These are phyloP conservation scores for Hypena proboscidalis DNA, from an alignment of 2,888 invertebrate genomes.

Conservation along the genomic window DNA sequence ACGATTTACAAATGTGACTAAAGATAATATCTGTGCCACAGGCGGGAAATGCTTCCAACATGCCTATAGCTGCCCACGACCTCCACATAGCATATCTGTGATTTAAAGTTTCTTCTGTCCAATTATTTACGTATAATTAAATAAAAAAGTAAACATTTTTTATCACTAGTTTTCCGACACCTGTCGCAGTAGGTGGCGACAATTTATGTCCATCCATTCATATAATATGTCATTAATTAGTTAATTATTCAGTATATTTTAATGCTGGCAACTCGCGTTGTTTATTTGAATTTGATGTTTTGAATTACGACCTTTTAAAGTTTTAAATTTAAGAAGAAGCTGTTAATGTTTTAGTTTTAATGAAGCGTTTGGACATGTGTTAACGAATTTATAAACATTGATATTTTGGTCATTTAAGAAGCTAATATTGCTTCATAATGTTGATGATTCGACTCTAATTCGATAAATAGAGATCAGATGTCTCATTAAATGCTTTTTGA, in stretches of 20 bases:
- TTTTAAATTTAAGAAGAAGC: slow-evolving; percentile 17
- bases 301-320: slow-evolving; percentile 23
- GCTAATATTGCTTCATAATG: not conserved
- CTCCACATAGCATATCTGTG: slow-evolving; percentile 20
- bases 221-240: slow-evolving; percentile 39
- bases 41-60: slow-evolving; percentile 16
- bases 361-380: slow-evolving; percentile 1
- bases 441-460: not conserved
- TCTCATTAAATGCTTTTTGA: too few relatives aligned
- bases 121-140: slow-evolving; percentile 49
- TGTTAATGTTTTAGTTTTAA: slow-evolving; percentile 16
- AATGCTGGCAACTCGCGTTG: slow-evolving; percentile 45
- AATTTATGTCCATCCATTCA: slow-evolving; percentile 47
- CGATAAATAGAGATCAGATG: too few relatives aligned
- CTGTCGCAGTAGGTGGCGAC: slow-evolving; percentile 45
- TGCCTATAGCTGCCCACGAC: slow-evolving; percentile 6
- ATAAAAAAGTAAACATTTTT: slow-evolving; percentile 39
- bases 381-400: not conserved
- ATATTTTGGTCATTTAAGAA: not conserved
- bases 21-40: not conserved
- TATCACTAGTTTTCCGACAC: slow-evolving; percentile 48
- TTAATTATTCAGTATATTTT: slow-evolving; percentile 48
- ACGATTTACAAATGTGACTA: not conserved
- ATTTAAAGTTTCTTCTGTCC: slow-evolving; percentile 36
- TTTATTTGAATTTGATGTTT: slow-evolving; percentile 46